Evolutionary conservation across 2,888 invertebrate genomes (phyloP).

Genomic region (Cephus sareptanus): DNA sequence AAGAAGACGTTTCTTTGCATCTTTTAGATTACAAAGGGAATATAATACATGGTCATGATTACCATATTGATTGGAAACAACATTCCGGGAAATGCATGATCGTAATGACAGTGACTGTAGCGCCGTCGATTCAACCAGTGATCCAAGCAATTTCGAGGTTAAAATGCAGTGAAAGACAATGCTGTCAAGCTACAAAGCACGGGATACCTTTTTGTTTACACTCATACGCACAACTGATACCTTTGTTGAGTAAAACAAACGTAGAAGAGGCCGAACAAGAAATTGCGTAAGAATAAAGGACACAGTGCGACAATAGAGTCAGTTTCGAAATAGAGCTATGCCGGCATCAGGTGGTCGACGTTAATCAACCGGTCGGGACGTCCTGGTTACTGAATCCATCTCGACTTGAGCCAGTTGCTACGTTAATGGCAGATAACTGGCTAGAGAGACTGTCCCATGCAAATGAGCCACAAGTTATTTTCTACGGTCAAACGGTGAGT

Average conservation of each 20-base stretch:
- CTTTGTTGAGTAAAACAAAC: too few species aligned
- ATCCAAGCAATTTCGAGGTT: conserved; percentile 26
- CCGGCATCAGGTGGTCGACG: conserved; percentile 49
- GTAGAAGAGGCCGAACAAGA: too few species aligned
- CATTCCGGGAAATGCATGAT: conserved; percentile 21
- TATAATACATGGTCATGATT: too few species aligned
- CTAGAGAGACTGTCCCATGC: conserved; percentile 29
- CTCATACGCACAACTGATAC: too few species aligned
- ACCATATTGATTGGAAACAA: conserved; percentile 25
- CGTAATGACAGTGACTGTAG: conserved; percentile 28
- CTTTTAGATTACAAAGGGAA: too few species aligned
- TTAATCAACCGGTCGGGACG: conserved; percentile 38
- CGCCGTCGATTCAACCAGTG: conserved; percentile 30
- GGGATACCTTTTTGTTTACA: too few species aligned
- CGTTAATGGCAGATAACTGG: neutral
- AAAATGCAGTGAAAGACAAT: conserved; percentile 22
- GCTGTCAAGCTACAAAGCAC: neutral
- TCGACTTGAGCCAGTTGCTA: conserved; percentile 19
- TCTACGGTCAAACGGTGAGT: neutral
- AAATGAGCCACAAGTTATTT: conserved; percentile 28
- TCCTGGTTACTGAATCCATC: conserved; percentile 30
- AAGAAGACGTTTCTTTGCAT: too few species aligned
- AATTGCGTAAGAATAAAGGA: too few species aligned
- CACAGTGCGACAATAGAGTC: too few species aligned
- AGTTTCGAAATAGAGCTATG: conserved; percentile 11